Base-by-base conservation (phyloP, 2,888 invertebrate genomes). In the Apodemia hepburni region DNA sequence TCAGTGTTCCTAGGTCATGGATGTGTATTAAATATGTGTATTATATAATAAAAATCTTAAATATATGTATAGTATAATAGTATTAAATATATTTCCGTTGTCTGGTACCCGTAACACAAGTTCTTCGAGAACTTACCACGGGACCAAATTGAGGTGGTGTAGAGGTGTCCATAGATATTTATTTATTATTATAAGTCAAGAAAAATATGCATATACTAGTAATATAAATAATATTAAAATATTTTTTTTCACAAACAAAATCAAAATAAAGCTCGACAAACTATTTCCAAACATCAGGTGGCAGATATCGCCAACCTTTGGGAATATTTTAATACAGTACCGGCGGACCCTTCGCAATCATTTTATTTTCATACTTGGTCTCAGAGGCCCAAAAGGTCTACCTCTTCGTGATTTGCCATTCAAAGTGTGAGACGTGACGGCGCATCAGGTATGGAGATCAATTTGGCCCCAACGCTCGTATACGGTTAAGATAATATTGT, bases 311-410 rank as follows among this genome's bases (percentile, higher is more conserved):
- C 71, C 73, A 74, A 74, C 85, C 85, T 78, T 73, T 70, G 87
- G 87, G 89, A 82, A 87, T 87, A 85, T 86, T 88, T 85, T 88
- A 89, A 89, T 87, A 87, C 84, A 78, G 78, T 77, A 73, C 77
- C 75, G 73, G 64, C 69, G 79, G 80, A 83, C 86, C 86, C 85
- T 84, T 73, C 77, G 84, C 89, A 87, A 90, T 89, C 88, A 90
- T 90, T 87, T 89, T 88, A 88, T 89, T 88, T 89, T 89, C 87
- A 89, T 90, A 85, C 84, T 70, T 73, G 79, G 82, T 84, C 88
- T 79, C 88, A 7, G 69, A 83, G 84, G 82, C 88, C 88, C 90
- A 73, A 74, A 87, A 85, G 90, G 89, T 86, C 82, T 81, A 84
- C 87, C 87, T 80, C 64, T 63, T 81, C 85, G 79, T 89, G 90